phyloP scores from a whole-genome alignment of 1,140 invertebrate genomes.

The Drosophila grimshawi region DNA sequence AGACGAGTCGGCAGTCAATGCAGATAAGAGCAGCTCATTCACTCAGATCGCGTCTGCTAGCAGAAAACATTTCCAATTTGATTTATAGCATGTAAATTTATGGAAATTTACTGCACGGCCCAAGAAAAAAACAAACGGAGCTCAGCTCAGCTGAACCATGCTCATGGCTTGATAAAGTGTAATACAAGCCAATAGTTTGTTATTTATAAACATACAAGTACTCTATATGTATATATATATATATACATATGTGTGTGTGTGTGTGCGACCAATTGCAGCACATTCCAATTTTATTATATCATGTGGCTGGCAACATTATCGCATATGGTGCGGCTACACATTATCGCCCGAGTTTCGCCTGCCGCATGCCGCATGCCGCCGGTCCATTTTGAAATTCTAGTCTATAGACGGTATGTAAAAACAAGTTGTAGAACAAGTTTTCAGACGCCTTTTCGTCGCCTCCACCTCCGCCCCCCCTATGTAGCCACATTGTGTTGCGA shows the following conservation, averaged over 20 bases:
- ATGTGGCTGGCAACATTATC: constrained; percentile 76
- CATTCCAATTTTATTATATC: constrained; percentile 82
- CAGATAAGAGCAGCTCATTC: constrained; percentile 53
- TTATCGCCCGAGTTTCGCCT: constrained; percentile 50
- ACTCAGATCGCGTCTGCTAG: constrained; percentile 39
- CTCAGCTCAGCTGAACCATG: constrained; percentile 29
- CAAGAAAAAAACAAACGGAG: constrained; percentile 24
- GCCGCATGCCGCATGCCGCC: not conserved
- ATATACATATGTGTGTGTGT: constrained; percentile 4
- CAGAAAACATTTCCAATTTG: constrained; percentile 77
- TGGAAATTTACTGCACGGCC: constrained; percentile 73
- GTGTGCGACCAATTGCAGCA: constrained; percentile 54
- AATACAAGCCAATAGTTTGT: constrained; percentile 51
- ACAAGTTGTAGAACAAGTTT: constrained; percentile 81
- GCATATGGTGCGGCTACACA: constrained; percentile 71
- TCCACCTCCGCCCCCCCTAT: not conserved
- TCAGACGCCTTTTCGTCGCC: constrained; percentile 58
- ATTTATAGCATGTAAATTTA: constrained; percentile 81
- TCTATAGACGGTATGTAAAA: constrained; percentile 68
- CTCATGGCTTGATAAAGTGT: constrained; percentile 60
- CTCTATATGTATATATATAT: constrained; percentile 1
- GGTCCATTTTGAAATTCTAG: constrained; percentile 59
- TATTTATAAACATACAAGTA: constrained; percentile 28
- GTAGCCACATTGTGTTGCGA: constrained; percentile 43
- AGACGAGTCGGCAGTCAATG: constrained; percentile 46